Conservation (phyloP, 2,888 invertebrate genomes). For the Alcis repandata region DNA sequence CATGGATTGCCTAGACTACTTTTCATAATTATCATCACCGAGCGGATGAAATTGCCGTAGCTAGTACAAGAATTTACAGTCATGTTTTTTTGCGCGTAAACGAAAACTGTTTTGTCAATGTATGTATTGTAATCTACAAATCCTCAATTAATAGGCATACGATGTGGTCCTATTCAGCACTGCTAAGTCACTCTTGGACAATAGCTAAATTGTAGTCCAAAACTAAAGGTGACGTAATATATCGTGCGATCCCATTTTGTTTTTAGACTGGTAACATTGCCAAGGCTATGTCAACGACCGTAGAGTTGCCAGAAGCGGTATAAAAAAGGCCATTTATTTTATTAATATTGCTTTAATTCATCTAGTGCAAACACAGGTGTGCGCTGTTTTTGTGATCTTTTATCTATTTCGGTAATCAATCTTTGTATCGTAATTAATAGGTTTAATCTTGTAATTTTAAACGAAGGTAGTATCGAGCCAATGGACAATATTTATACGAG, state of each 20-base stretch:
- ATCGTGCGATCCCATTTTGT: constrained; percentile 63
- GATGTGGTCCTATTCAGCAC: constrained; percentile 8
- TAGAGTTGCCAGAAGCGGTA: constrained; percentile 54
- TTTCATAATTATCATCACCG: too few species aligned
- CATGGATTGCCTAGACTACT: too few species aligned
- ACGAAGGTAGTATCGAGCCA: neutral
- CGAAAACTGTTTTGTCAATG: too few species aligned
- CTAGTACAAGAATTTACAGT: neutral
- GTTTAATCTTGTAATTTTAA: constrained; percentile 6
- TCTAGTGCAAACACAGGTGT: constrained; percentile 50
- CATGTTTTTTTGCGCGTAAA: neutral
- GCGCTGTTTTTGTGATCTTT: constrained; percentile 36
- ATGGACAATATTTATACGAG: neutral
- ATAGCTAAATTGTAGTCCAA: constrained; percentile 24
- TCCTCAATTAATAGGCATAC: neutral
- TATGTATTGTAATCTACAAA: neutral
- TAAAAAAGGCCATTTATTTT: constrained; percentile 60
- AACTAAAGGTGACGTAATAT: constrained; percentile 44
- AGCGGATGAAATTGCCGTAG: too few species aligned
- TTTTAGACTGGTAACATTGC: constrained; percentile 61
- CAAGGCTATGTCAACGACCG: constrained; percentile 74
- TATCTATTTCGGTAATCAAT: constrained; percentile 39
- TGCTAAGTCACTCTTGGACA: constrained; percentile 18
- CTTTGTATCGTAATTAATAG: constrained; percentile 36
- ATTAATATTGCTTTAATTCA: constrained; percentile 57